Base-by-base conservation (phyloP, 2,113 vertebrate genomes). In the Ptilonorhynchus violaceus region DNA sequence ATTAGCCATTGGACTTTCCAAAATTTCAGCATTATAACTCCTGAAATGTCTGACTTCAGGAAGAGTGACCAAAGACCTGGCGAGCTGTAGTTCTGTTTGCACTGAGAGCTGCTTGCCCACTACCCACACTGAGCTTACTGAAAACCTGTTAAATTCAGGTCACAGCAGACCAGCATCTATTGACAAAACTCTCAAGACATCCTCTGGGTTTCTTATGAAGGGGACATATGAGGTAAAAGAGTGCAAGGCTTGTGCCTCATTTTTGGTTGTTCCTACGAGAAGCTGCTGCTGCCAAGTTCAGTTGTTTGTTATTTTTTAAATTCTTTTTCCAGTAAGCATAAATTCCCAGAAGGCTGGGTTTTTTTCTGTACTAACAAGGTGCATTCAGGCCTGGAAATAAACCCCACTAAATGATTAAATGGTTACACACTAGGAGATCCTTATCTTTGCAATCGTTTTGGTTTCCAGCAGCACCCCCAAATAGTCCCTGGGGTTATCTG, bases 271-370 rank as follows among this genome's bases (percentile, higher is more conserved):
- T 5, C 41, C 66, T 93, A 80, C 39, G 31, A 90, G 87, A 95
- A 92, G 75, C 35, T 92, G 58, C 53, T 93, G 46, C 87, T 96
- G 53, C 75, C 75, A 92, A 84, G 75, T 60, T 92, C 58, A 76
- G 31, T 56, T 53, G 53, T 31, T 83, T 15, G 53, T 53, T 69
- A 28, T 47, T 89, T 76, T 10, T 7, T 33, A 42, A 42, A 42
- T 47, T 31, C 62, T 70, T 81, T 39, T 80, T 17, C 46, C 30
- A 87, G 28, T 59, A 82, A 87, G 39, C 1, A 1, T 62, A 74
- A 21, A 20, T 42, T 93, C 47, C 42, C 68, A 67, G 63, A 66
- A 55, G 60, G 6, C 12, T 21, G 0, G 0, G 1, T 28, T 76
- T 60, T 55, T 84, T 79, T 64, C 31, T 70, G 21, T 25, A 42